Conservation (phyloP, 1,140 invertebrate genomes). For the Saxidomus purpurata region DNA sequence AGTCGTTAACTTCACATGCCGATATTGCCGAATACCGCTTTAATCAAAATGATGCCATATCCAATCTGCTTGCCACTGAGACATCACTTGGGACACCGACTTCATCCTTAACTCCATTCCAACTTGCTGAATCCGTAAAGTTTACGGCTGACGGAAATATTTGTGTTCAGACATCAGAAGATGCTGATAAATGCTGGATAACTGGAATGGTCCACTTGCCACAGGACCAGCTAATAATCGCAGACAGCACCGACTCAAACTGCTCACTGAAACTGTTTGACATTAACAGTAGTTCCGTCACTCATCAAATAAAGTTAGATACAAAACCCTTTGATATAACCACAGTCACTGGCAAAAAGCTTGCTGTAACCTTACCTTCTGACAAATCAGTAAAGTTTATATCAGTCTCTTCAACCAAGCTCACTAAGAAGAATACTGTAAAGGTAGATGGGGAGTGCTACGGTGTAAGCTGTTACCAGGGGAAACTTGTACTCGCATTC, state of each 20-base stretch:
- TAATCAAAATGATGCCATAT: not conserved
- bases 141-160: too few relatives aligned
- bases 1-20: not conserved
- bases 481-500: slow-evolving; percentile 2
- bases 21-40: not conserved
- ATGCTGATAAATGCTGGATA: not conserved
- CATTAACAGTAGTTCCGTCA: not conserved
- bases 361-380: not conserved
- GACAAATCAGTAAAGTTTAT: not conserved
- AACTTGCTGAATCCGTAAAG: not conserved
- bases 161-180: not conserved
- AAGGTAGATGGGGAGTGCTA: not conserved
- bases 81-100: not conserved
- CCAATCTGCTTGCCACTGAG: not conserved
- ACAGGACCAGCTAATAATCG: not conserved
- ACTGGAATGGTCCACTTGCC: not conserved
- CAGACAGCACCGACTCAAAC: not conserved
- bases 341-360: not conserved
- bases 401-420: not conserved
- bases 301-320: not conserved
- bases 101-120: not conserved
- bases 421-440: not conserved
- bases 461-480: not conserved
- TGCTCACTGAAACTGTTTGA: not conserved
- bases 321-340: not conserved